phyloP scores from a whole-genome alignment of 2,113 vertebrate species.

The Gallinago undulata region DNA sequence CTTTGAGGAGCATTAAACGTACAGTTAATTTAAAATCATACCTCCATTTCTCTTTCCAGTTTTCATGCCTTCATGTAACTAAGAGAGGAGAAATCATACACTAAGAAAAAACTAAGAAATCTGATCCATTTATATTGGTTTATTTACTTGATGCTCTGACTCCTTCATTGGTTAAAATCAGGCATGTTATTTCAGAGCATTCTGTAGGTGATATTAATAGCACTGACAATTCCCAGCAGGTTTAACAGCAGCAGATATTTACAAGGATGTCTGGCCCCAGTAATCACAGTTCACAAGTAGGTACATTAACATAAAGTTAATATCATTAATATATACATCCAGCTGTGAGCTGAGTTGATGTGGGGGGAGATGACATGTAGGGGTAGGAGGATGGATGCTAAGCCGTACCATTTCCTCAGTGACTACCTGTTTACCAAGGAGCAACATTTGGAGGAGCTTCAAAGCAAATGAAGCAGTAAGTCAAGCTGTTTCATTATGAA shows the following conservation, averaged over 20 bases:
- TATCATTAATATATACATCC: not conserved
- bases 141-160: not conserved
- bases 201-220: not conserved
- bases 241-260: not conserved
- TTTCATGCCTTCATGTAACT: not conserved
- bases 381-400: not conserved
- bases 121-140: not conserved
- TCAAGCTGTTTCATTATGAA: not conserved
- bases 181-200: not conserved
- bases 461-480: not conserved
- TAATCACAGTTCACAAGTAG: not conserved
- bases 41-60: not conserved
- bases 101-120: not conserved
- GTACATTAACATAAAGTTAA: not conserved
- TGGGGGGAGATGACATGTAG: not conserved
- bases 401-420: not conserved
- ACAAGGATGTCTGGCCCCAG: not conserved
- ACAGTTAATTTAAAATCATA: not conserved
- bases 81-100: not conserved
- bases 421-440: not conserved
- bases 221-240: slow-evolving; percentile 3
- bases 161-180: not conserved
- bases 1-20: not conserved
- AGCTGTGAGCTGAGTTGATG: not conserved
- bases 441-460: not conserved